Percentiles rank a stretch among this genome's conserved stretches.
phyloP scores from a whole-genome alignment of 2,888 invertebrate genomes.

The Caenorhabditis parvicauda region DNA sequence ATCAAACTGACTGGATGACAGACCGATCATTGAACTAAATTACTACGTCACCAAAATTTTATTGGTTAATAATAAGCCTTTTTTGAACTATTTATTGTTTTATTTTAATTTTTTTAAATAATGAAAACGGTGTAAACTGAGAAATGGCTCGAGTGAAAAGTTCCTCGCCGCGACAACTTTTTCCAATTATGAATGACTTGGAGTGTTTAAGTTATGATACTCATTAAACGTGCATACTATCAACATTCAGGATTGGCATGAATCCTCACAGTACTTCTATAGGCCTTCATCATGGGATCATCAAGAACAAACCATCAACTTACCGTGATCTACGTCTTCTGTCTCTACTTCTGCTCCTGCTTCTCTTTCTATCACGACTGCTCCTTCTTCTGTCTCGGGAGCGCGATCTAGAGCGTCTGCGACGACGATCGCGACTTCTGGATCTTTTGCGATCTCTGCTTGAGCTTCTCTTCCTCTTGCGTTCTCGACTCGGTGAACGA shows the following conservation, averaged over 20 bases:
- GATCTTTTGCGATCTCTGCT: conserved; percentile 7
- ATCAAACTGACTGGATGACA: too few relatives aligned
- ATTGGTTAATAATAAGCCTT: too few relatives aligned
- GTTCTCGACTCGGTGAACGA: conserved; percentile 11
- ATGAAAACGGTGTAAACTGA: too few relatives aligned
- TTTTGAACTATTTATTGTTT: too few relatives aligned
- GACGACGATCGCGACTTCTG: conserved; percentile 31
- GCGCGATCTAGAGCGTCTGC: conserved; percentile 12
- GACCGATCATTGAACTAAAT: too few relatives aligned
- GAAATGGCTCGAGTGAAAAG: not conserved
- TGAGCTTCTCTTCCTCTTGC: conserved; percentile 6
- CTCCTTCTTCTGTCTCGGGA: conserved; percentile 16
- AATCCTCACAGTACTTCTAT: too few relatives aligned
- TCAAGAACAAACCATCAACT: not conserved
- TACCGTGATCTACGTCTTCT: conserved; percentile 14
- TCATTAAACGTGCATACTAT: too few relatives aligned
- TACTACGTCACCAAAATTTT: too few relatives aligned
- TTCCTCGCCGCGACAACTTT: not conserved
- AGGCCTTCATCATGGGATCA: too few relatives aligned
- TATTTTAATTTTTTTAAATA: not conserved
- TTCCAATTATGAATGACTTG: not conserved
- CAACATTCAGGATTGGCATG: too few relatives aligned
- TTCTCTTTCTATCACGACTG: conserved; percentile 16
- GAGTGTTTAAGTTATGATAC: too few relatives aligned
- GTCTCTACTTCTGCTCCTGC: conserved; percentile 11